Evolutionary conservation across 2,888 invertebrate genomes (phyloP).

Genomic region (Isotomurus palustris): DNA sequence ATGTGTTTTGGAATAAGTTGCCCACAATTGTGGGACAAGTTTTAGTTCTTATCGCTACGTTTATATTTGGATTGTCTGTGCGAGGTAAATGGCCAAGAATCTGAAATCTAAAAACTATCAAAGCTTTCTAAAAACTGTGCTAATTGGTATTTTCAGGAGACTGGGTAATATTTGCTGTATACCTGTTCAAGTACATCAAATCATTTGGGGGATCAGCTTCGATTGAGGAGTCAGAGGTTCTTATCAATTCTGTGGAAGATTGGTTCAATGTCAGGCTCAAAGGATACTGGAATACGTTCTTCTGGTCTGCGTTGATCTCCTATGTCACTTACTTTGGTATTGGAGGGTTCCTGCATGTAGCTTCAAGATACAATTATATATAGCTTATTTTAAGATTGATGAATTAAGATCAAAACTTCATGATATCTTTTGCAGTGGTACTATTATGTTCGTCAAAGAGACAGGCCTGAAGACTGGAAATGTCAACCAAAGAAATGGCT

Average conservation of each 20-base stretch:
- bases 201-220: constrained; percentile 37
- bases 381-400: background rate
- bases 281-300: constrained; percentile 47
- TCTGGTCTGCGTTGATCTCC: constrained; percentile 56
- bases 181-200: constrained; percentile 58
- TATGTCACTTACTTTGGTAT: constrained; percentile 60
- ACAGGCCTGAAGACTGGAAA: constrained; percentile 65
- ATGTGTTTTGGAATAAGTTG: constrained; percentile 57
- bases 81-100: constrained; percentile 54
- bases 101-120: constrained; percentile 5
- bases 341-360: constrained; percentile 65
- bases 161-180: constrained; percentile 63
- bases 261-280: constrained; percentile 39
- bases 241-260: constrained; percentile 33
- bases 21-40: constrained; percentile 57
- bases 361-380: background rate
- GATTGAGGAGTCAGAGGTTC: constrained; percentile 36
- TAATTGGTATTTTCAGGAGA: constrained; percentile 55
- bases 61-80: constrained; percentile 60
- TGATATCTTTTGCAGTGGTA: constrained; percentile 63
- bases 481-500: constrained; percentile 67
- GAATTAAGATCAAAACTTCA: background rate
- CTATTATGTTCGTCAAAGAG: constrained; percentile 62
- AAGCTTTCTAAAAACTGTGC: background rate
- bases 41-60: constrained; percentile 59